Evolutionary conservation across 2,888 invertebrate genomes (phyloP).

Genomic region (Brenthis ino): DNA sequence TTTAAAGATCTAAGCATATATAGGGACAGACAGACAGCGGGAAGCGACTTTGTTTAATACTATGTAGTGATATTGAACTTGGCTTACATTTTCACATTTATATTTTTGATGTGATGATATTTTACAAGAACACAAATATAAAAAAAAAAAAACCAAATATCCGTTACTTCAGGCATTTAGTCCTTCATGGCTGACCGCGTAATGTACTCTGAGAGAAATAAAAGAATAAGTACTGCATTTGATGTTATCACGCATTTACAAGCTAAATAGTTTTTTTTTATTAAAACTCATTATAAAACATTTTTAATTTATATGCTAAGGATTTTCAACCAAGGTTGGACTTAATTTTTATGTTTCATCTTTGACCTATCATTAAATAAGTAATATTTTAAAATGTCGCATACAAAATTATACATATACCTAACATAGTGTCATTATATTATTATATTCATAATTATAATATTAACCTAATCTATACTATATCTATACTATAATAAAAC

Average conservation of each 20-base stretch:
- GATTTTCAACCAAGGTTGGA: conserved; percentile 12
- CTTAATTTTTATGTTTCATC: not conserved
- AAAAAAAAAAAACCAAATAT: not conserved
- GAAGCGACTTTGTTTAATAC: too few relatives aligned
- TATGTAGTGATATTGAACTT: too few relatives aligned
- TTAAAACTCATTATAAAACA: conserved; percentile 6
- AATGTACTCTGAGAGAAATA: conserved; percentile 13
- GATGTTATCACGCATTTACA: conserved; percentile 15
- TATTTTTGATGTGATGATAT: too few relatives aligned
- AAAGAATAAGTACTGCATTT: not conserved
- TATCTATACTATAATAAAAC: too few relatives aligned
- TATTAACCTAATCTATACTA: too few relatives aligned
- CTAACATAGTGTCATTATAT: too few relatives aligned
- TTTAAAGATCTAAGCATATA: too few relatives aligned
- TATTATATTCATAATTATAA: too few relatives aligned
- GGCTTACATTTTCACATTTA: too few relatives aligned
- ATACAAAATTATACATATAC: too few relatives aligned
- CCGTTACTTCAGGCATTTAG: not conserved
- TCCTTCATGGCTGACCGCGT: conserved; percentile 19
- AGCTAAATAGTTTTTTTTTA: conserved; percentile 10
- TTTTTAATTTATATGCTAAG: conserved; percentile 2
- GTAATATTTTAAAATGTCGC: too few relatives aligned
- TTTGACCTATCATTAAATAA: not conserved
- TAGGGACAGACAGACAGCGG: too few relatives aligned
- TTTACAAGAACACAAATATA: not conserved